phyloP scores from a whole-genome alignment of 2,888 invertebrate genomes.

The Aspidiotus destructor region DNA sequence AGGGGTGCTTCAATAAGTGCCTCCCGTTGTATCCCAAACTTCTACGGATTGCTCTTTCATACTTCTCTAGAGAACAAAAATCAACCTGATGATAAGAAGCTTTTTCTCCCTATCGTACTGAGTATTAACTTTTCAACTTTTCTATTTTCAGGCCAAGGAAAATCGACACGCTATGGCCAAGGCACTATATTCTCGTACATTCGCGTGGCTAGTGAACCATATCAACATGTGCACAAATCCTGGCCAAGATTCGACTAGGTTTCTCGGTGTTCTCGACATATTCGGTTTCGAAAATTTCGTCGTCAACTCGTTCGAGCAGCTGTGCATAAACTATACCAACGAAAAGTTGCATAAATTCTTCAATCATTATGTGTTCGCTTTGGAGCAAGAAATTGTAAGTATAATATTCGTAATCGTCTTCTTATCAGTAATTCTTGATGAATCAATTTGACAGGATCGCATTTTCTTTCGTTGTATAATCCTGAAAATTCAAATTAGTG shows the following conservation, averaged over 20 bases:
- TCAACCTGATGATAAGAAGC: no score
- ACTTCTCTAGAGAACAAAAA: no score
- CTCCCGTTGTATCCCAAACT: no score
- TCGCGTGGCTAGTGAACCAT: constrained; percentile 85
- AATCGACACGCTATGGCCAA: constrained; percentile 90
- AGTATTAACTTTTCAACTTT: no score
- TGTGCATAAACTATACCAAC: constrained; percentile 89
- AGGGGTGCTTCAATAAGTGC: no score
- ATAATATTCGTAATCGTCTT: constrained; percentile 7
- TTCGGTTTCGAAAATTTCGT: constrained; percentile 90
- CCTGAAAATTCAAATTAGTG: no score
- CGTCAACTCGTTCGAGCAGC: constrained; percentile 82
- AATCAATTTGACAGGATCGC: neutral
- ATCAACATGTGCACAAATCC: constrained; percentile 87
- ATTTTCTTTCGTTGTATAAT: no score
- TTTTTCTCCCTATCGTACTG: no score
- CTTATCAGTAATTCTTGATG: neutral
- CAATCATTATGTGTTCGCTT: constrained; percentile 88
- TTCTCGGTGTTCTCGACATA: constrained; percentile 82
- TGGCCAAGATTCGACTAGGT: constrained; percentile 64
- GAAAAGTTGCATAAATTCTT: constrained; percentile 92
- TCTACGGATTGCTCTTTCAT: no score
- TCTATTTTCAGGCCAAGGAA: constrained; percentile 58
- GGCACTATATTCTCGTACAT: constrained; percentile 77
- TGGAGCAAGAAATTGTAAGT: constrained; percentile 88